A percentile compares a stretch with the other conserved stretches of the same genome.
Evolutionary conservation across 2,888 invertebrate genomes (phyloP).

Genomic region (Sturmia bella): DNA sequence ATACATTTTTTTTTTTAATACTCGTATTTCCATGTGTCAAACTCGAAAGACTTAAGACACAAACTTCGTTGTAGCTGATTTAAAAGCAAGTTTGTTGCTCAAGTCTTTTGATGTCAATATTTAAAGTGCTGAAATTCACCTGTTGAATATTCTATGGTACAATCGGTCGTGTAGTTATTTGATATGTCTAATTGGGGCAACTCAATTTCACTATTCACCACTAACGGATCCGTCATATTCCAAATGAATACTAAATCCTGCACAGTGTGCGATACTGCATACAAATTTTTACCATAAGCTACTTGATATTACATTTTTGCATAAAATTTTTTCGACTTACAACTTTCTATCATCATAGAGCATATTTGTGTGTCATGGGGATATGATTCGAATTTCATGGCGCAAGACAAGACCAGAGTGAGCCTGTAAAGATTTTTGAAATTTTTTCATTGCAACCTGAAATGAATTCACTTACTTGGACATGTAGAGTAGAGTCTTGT

Average conservation of each 20-base stretch:
- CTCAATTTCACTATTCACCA: constrained; percentile 94
- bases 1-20: too few species aligned
- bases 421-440: constrained; percentile 84
- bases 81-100: constrained; percentile 20
- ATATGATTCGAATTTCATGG: constrained; percentile 96
- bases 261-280: constrained; percentile 94
- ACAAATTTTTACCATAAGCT: too few species aligned
- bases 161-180: constrained; percentile 94
- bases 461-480: constrained; percentile 88
- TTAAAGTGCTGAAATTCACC: constrained; percentile 71
- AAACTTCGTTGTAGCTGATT: constrained; percentile 1
- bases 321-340: constrained; percentile 84
- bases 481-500: constrained; percentile 95
- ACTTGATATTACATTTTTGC: neutral
- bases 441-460: constrained; percentile 63
- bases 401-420: constrained; percentile 94
- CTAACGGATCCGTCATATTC: constrained; percentile 94
- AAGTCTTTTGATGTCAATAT: constrained; percentile 48
- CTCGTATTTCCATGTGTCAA: too few species aligned
- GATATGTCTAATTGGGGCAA: constrained; percentile 93
- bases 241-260: constrained; percentile 97
- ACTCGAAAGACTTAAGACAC: constrained; percentile 47
- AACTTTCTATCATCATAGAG: constrained; percentile 96
- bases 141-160: constrained; percentile 95
- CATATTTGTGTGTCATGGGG: constrained; percentile 97